Conservation (phyloP, 2,888 invertebrate species). For the Lepidonotus clava region DNA sequence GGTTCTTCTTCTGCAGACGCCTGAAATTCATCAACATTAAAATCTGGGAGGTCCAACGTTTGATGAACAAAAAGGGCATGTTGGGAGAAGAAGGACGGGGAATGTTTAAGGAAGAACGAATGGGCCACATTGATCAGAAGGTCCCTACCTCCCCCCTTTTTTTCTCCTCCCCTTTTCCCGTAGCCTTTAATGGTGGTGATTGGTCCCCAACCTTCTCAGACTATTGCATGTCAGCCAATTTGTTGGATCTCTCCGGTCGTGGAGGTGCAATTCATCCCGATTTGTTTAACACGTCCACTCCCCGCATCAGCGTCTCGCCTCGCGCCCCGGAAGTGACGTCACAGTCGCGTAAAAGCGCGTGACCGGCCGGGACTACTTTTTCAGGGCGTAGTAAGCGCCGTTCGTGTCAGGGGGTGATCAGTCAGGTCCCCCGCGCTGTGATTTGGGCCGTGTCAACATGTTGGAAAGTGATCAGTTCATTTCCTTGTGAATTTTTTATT, state of each 20-base stretch:
- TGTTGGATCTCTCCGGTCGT: slow-evolving; percentile 40
- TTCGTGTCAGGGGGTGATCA: slow-evolving; percentile 34
- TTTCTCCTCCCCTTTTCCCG: neutral
- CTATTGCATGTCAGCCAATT: slow-evolving; percentile 43
- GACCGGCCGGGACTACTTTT: slow-evolving; percentile 23
- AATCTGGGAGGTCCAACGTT: slow-evolving; percentile 31
- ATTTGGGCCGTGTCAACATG: slow-evolving; percentile 32
- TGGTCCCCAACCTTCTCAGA: neutral
- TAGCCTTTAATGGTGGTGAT: slow-evolving; percentile 28
- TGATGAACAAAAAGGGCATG: neutral
- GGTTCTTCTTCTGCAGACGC: neutral
- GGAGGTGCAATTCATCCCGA: slow-evolving; percentile 45
- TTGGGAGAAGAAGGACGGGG: neutral
- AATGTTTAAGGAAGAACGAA: neutral
- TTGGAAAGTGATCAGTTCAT: slow-evolving; percentile 43
- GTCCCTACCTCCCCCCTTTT: neutral
- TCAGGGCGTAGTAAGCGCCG: slow-evolving; percentile 6
- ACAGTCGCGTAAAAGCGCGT: slow-evolving; percentile 21
- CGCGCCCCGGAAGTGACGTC: slow-evolving; percentile 41
- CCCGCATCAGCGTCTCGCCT: neutral
- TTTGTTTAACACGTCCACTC: slow-evolving; percentile 38
- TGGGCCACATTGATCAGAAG: neutral
- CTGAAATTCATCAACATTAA: slow-evolving; percentile 47
- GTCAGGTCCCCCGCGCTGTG: slow-evolving; percentile 11
- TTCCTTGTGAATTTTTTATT: too few relatives aligned